These are phyloP conservation scores for Andrena minutula DNA, from an alignment of 2,888 invertebrate species.

Conservation along the genomic window DNA sequence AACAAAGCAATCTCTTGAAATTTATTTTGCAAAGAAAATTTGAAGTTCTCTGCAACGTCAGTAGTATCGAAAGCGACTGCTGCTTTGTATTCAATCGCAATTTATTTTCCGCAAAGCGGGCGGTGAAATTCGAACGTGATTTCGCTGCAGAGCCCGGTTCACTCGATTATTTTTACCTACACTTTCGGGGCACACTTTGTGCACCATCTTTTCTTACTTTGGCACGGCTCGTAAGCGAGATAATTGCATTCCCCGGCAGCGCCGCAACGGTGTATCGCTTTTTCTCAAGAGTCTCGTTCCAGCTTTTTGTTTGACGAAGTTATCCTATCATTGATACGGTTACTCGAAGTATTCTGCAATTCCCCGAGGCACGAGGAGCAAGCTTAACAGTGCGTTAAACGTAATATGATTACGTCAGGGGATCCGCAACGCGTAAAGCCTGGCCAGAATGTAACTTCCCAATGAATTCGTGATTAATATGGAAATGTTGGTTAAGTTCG, in stretches of 20 bases:
- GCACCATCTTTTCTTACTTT: conserved; percentile 47
- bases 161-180: conserved; percentile 37
- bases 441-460: conserved; percentile 16
- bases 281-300: conserved; percentile 51
- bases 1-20: no score
- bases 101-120: neutral
- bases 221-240: conserved; percentile 17
- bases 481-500: conserved; percentile 18
- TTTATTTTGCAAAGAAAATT: no score
- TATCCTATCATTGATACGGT: conserved; percentile 51
- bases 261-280: conserved; percentile 41
- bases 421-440: conserved; percentile 17
- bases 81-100: neutral
- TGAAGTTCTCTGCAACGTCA: no score
- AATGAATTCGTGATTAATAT: conserved; percentile 43
- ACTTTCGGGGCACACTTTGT: conserved; percentile 18
- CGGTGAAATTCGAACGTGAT: conserved; percentile 2
- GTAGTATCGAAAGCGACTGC: no score
- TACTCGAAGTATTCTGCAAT: conserved; percentile 25
- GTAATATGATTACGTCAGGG: conserved; percentile 45
- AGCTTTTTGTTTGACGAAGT: conserved; percentile 58
- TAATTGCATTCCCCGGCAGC: conserved; percentile 54
- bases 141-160: neutral
- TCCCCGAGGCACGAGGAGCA: conserved; percentile 5
- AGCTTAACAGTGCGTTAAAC: conserved; percentile 54